Evolutionary conservation across 2,113 vertebrate genomes (phyloP).

Genomic region (Sebastes schlegelii): DNA sequence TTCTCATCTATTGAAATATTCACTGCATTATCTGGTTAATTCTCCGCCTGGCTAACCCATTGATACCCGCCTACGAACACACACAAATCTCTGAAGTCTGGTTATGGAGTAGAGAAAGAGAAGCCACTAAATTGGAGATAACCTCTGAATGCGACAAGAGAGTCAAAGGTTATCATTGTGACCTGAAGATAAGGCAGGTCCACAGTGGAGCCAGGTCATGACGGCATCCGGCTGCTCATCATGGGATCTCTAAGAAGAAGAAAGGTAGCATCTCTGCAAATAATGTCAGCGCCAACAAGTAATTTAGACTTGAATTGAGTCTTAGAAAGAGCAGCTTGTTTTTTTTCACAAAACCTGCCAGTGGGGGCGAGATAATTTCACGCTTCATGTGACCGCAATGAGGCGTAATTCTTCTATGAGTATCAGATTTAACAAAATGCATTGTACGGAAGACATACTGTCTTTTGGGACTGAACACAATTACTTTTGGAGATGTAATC

Average conservation of each 20-base stretch:
- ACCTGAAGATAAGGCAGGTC: constrained; percentile 20
- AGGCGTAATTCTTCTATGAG: constrained; percentile 37
- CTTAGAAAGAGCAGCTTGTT: constrained; percentile 42
- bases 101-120: not conserved
- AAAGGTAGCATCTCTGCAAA: not conserved
- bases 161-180: constrained; percentile 10
- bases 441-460: constrained; percentile 10
- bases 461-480: not conserved
- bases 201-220: not conserved
- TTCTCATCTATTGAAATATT: constrained; percentile 19
- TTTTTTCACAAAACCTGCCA: constrained; percentile 30
- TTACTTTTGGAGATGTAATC: constrained; percentile 4
- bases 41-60: not conserved
- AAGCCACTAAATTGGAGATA: constrained; percentile 24
- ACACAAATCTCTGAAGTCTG: not conserved
- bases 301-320: constrained; percentile 35
- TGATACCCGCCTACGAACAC: not conserved
- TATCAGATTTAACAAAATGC: constrained; percentile 57
- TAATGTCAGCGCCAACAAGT: constrained; percentile 12
- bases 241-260: not conserved
- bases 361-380: constrained; percentile 63
- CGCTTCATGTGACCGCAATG: constrained; percentile 54
- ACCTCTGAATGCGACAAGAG: too few relatives aligned
- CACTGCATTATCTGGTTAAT: constrained; percentile 25
- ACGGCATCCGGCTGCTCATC: constrained; percentile 17